A percentile compares a stretch with the other conserved stretches of the same genome.
Conservation (phyloP, 2,888 invertebrate genomes). For the Drosophila peninsularis region DNA sequence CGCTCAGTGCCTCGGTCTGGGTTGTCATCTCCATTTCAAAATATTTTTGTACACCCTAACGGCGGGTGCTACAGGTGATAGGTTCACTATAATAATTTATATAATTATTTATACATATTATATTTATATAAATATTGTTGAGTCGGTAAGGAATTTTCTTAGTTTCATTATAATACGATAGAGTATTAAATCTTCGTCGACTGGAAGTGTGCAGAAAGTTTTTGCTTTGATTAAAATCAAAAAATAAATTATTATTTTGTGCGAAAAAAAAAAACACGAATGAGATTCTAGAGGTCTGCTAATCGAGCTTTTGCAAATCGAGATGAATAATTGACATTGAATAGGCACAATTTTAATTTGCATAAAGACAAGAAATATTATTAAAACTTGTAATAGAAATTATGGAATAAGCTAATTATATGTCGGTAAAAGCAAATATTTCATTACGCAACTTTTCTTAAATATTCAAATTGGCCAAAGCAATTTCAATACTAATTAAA, state of each 20-base stretch:
- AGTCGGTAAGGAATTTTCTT: not conserved
- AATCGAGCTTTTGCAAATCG: conserved; percentile 1
- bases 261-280: no score
- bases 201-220: not conserved
- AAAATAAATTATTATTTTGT: conserved; percentile 11
- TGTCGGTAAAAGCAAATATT: conserved; percentile 9
- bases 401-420: conserved; percentile 31
- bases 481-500: not conserved
- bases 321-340: not conserved
- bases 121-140: not conserved
- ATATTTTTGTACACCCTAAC: conserved; percentile 16
- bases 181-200: not conserved
- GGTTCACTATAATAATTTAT: no score
- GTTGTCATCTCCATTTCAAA: conserved; percentile 2
- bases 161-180: not conserved
- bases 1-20: conserved; percentile 6
- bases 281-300: conserved; percentile 16
- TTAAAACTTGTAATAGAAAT: conserved; percentile 12
- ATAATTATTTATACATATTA: not conserved
- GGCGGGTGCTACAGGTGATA: not conserved
- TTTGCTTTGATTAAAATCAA: conserved; percentile 28
- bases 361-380: conserved; percentile 9
- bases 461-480: not conserved
- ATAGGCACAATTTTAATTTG: conserved; percentile 24
- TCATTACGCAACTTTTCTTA: conserved; percentile 13